Conservation (phyloP, 2,797 vertebrate species). For the Balearica regulorum region DNA sequence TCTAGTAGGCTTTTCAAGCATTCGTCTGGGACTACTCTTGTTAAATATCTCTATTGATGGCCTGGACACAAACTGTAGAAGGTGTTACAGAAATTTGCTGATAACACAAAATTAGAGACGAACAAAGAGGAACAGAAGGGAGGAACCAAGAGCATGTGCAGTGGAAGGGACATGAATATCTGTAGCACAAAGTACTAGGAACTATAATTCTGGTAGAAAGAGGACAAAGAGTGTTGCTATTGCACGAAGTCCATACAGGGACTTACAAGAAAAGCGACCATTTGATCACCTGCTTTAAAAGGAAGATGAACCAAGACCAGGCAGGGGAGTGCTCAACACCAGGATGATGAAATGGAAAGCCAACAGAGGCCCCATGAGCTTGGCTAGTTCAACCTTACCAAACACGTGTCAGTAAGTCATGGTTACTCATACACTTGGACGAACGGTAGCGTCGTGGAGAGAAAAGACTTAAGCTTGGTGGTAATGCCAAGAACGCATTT, state of each 20-base stretch:
- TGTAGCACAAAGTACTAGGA: background rate
- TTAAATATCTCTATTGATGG: background rate
- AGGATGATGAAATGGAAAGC: background rate
- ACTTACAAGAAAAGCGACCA: background rate
- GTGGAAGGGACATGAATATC: background rate
- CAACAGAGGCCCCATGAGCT: background rate
- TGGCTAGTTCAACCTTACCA: background rate
- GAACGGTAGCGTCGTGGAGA: too few species aligned
- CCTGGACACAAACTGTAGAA: background rate
- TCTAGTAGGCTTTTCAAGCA: background rate
- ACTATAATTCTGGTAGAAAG: background rate
- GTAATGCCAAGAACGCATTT: fast-evolving
- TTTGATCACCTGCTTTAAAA: background rate
- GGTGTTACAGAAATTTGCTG: background rate
- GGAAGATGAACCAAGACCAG: background rate
- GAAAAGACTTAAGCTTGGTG: background rate
- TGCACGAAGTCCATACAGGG: background rate
- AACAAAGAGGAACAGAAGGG: background rate
- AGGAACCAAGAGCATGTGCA: background rate
- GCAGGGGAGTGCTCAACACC: background rate
- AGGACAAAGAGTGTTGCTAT: background rate
- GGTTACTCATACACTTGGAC: background rate
- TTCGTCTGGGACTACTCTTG: background rate
- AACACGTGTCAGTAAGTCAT: background rate
- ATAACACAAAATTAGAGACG: background rate